phyloP scores from a whole-genome alignment of 1,140 invertebrate genomes.

The Eupristina koningsbergeri region DNA sequence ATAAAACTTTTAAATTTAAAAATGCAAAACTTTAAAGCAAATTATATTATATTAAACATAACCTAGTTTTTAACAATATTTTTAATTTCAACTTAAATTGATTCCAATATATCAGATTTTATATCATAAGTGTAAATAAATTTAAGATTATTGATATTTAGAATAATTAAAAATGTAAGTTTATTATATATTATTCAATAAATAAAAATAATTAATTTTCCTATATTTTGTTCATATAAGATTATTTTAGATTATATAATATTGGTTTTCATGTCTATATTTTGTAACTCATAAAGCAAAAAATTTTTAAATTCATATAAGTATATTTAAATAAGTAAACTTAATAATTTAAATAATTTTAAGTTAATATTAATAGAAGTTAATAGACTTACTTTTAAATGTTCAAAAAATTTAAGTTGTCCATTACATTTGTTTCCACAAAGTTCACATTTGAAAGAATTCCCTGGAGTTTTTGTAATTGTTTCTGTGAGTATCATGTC shows the following conservation, averaged over 20 bases:
- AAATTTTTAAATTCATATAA: not conserved
- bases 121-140: not conserved
- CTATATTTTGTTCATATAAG: not conserved
- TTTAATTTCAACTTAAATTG: too few relatives aligned
- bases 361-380: not conserved
- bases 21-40: too few relatives aligned
- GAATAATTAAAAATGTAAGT: not conserved
- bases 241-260: not conserved
- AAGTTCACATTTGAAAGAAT: slow-evolving; percentile 78
- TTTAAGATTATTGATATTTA: not conserved
- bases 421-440: slow-evolving; percentile 78
- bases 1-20: too few relatives aligned
- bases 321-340: not conserved
- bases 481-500: slow-evolving; percentile 36
- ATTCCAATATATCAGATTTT: too few relatives aligned
- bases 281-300: too few relatives aligned
- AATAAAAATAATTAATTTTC: not conserved
- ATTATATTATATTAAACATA: too few relatives aligned
- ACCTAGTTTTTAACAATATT: too few relatives aligned
- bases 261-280: not conserved
- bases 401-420: slow-evolving; percentile 86
- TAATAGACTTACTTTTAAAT: slow-evolving; percentile 76
- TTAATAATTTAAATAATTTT: slow-evolving; percentile 11
- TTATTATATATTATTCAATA: not conserved
- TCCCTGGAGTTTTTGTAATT: slow-evolving; percentile 48